Evolutionary conservation across 2,888 invertebrate species (phyloP), one percentile per base, ranked within the genome.

Genomic region (Drosophila suboccidentalis): DNA sequence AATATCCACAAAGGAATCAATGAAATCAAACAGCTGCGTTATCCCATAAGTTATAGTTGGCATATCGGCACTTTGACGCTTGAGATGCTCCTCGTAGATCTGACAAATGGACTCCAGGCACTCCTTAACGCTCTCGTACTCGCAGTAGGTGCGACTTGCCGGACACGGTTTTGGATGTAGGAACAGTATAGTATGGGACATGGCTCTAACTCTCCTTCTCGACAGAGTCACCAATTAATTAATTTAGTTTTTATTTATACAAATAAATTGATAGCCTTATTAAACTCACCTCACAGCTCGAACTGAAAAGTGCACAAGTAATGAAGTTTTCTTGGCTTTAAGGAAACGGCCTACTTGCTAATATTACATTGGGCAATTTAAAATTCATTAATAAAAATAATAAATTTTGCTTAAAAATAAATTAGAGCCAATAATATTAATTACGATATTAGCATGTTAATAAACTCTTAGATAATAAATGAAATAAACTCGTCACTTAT

Each of bases 41-140:
- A 99, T 98, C 92, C 99, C 99, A 90, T 99, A 99, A 0, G 99
- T 99, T 74, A 99, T 99, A 2, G 97, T 97, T 1, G 98, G 97
- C 29, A 97, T 97, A 90, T 97, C 96, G 0, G 99, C 99, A 91
- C 98, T 98, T 89, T 96, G 94, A 74, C 97, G 94, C 92, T 99
- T 99, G 81, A 99, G 93, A 93, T 99, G 99, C 90, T 99, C 99
- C 91, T 99, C 99, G 91, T 98, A 99, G 75, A 99, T 99, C 93
- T 98, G 98, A 92, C 99, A 99, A n/a, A 99, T 98, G 34, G 98
- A 98, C 94, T 99, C 98, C 96, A 99, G 96, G 90, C 98, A 98
- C 89, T 98, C 98, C 87, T 98, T 98, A 4, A 99, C 96, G 63
- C 97, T 97, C 91, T 99, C 98, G 91, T 98, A 99, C 92, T 99